These are phyloP conservation scores for Lepus oiostolus DNA, from an alignment of 2,797 vertebrate genomes.

Conservation along the genomic window DNA sequence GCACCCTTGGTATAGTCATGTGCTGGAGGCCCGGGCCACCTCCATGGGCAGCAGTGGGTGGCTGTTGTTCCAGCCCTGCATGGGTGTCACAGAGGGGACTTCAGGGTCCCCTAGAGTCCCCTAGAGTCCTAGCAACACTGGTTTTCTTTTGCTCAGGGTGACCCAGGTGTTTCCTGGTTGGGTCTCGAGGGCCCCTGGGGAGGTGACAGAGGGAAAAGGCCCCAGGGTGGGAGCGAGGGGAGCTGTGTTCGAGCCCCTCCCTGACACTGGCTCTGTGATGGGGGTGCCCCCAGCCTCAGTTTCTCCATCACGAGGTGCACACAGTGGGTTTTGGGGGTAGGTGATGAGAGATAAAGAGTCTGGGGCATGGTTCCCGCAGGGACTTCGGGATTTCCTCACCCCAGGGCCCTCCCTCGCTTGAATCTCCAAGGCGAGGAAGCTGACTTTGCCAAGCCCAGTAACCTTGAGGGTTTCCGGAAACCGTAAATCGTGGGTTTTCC, in stretches of 20 bases:
- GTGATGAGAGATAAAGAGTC: background rate
- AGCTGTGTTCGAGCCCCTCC: background rate
- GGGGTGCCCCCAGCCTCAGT: background rate
- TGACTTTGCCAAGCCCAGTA: slow-evolving; percentile 25
- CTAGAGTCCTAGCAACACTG: background rate
- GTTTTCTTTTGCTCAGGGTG: slow-evolving; percentile 22
- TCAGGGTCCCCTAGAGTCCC: background rate
- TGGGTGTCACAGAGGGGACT: background rate
- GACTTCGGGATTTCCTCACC: background rate
- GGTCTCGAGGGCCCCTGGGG: background rate
- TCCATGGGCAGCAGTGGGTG: background rate
- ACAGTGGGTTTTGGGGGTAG: too few relatives aligned
- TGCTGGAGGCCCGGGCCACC: background rate
- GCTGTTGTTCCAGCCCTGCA: background rate
- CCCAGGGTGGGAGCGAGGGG: background rate
- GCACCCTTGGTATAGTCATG: slow-evolving; percentile 2
- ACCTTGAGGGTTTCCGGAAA: slow-evolving; percentile 74
- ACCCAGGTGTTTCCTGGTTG: background rate
- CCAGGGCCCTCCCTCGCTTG: background rate
- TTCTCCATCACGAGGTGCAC: background rate
- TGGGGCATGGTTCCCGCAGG: background rate
- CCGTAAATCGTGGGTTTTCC: slow-evolving; percentile 73
- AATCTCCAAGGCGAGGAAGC: background rate
- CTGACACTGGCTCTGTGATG: background rate
- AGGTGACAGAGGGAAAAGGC: background rate